Evolutionary conservation across 1,140 invertebrate species (phyloP).

Genomic region (Pomacea maculata): DNA sequence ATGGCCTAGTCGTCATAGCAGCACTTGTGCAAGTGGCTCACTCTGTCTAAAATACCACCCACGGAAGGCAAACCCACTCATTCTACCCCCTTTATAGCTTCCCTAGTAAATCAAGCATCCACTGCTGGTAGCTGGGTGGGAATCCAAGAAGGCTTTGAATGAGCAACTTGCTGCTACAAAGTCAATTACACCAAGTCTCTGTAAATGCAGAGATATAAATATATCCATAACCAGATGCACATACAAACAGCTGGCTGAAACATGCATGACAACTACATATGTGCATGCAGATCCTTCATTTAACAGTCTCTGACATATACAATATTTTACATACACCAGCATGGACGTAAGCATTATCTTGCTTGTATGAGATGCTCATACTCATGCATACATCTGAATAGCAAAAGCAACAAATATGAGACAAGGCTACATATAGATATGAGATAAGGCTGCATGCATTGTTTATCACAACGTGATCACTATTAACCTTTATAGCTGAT

Average conservation of each 20-base stretch:
- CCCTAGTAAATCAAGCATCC: neutral
- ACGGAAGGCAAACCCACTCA: neutral
- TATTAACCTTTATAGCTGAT: neutral
- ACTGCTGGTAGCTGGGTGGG: neutral
- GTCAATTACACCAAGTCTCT: neutral
- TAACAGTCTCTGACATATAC: neutral
- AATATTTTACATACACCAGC: neutral
- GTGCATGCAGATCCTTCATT: neutral
- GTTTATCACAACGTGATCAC: neutral
- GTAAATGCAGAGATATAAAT: neutral
- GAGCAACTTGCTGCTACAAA: neutral
- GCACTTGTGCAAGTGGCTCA: no score
- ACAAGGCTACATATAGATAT: no score
- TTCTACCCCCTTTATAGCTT: neutral
- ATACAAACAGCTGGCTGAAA: neutral
- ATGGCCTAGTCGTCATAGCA: no score
- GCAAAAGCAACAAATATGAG: neutral
- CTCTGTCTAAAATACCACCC: no score
- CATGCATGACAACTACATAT: neutral
- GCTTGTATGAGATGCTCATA: neutral
- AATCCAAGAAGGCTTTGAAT: neutral
- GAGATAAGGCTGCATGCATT: neutral
- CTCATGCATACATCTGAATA: neutral
- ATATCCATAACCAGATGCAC: neutral
- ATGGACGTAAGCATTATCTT: neutral